These are phyloP conservation scores for Zaprionus tsacasi DNA, from an alignment of 1,140 invertebrate species.

Conservation along the genomic window DNA sequence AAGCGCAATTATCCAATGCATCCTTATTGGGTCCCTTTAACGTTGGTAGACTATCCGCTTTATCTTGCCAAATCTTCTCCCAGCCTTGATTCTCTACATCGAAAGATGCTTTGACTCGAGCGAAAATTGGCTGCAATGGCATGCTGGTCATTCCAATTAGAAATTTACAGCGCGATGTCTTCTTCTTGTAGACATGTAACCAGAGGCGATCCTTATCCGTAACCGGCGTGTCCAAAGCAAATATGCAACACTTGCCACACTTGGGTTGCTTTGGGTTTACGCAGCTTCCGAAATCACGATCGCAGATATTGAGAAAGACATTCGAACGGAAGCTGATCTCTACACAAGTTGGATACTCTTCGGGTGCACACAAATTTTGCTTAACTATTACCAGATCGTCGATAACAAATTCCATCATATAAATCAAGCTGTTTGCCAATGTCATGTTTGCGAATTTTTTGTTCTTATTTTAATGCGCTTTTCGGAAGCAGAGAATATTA, in stretches of 20 bases:
- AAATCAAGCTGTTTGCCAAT: slow-evolving; percentile 55
- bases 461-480: background rate
- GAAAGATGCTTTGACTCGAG: slow-evolving; percentile 72
- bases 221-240: slow-evolving; percentile 69
- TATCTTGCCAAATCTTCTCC: slow-evolving; percentile 43
- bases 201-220: slow-evolving; percentile 71
- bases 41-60: slow-evolving; percentile 53
- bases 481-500: slow-evolving; percentile 11
- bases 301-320: slow-evolving; percentile 71
- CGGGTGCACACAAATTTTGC: slow-evolving; percentile 77
- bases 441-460: background rate
- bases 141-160: slow-evolving; percentile 71
- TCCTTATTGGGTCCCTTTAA: slow-evolving; percentile 54
- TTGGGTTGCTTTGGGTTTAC: slow-evolving; percentile 65
- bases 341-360: slow-evolving; percentile 78
- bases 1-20: slow-evolving; percentile 64
- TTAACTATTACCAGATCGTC: slow-evolving; percentile 75
- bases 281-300: slow-evolving; percentile 71
- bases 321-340: slow-evolving; percentile 74
- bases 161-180: slow-evolving; percentile 78
- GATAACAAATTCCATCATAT: slow-evolving; percentile 82
- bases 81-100: slow-evolving; percentile 69
- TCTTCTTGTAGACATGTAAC: slow-evolving; percentile 80
- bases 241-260: slow-evolving; percentile 78
- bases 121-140: slow-evolving; percentile 72